Base-by-base conservation (phyloP, 2,888 invertebrate genomes). In the Leptopilina myrica region DNA sequence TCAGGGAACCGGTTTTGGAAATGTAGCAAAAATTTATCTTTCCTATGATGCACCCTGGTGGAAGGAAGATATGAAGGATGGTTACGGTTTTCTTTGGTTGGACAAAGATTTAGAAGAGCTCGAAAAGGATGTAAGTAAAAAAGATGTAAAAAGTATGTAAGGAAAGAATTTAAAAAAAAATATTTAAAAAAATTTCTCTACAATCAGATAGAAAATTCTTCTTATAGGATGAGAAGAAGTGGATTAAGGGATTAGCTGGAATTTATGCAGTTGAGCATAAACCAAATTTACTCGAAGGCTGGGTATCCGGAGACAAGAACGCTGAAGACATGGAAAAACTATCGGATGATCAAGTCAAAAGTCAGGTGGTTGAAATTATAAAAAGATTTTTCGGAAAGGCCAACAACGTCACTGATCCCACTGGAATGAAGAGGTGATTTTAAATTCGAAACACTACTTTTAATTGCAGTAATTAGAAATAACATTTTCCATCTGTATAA, bases 1-100 rank as follows among this genome's bases (percentile, higher is more conserved):
- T 73, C 86, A 94, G 89, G 59, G n/a, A n/a, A 14, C 15, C 5
- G 59, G 59, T n/a, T 59, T 59, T 5, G 59, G 59, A 59, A n/a
- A n/a, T 59, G 59, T 8, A n/a, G 59, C n/a, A 59, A 59, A 59
- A n/a, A 5, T 59, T 59, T 59, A n/a, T n/a, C 59, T 96, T 0
- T 92, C 93, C 59, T 97, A 95, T 89, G 92, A 94, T 0, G 87
- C 92, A 11, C 91, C 92, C 4, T 96, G 96, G 95, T 96, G 96
- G 95, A 66, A 76, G 76, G 20, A 26, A 1, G 65, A 7, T 14
- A 49, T 2, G 26, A 11, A 26, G 2, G 26, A 1, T 43, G 78
- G 64, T 59, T 93, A 94, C 81, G 92, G 92, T 79, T 90, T 95
- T 20, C 78, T 95, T 1, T 95, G 95, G 95, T 93, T 92, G 12